Percentiles rank a stretch among this genome's conserved stretches.
Conservation (phyloP, 2,888 invertebrate genomes). For the Euphydryas editha region DNA sequence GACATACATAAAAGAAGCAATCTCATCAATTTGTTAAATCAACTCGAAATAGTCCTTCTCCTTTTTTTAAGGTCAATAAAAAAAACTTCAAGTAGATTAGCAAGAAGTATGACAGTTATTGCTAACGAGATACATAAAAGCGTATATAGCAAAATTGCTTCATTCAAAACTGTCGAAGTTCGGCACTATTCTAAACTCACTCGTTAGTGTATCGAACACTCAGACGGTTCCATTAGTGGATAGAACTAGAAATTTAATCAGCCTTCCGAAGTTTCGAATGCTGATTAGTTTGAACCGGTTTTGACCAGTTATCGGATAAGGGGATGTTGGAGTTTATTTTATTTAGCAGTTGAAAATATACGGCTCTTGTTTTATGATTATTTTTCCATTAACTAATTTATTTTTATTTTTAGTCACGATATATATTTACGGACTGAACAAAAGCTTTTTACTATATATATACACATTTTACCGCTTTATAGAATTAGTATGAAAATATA, state of each 20-base stretch:
- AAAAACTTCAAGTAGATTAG: no score
- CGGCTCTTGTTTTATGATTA: no score
- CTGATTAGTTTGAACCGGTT: constrained; percentile 16
- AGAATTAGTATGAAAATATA: no score
- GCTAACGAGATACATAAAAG: constrained; percentile 1
- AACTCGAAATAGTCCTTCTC: no score
- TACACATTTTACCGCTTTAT: no score
- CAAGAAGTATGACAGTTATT: constrained; percentile 3
- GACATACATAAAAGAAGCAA: no score
- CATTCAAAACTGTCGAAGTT: constrained; percentile 31
- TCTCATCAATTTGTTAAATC: no score
- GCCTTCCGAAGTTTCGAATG: constrained; percentile 16
- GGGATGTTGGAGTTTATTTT: background rate
- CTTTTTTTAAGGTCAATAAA: no score
- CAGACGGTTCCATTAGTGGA: constrained; percentile 28
- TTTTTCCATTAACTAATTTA: no score
- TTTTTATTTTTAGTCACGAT: no score
- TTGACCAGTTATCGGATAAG: constrained; percentile 9
- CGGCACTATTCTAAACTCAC: constrained; percentile 27
- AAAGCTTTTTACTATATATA: no score
- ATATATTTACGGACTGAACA: no score
- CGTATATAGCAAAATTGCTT: constrained; percentile 27
- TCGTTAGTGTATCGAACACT: constrained; percentile 33
- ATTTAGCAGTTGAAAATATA: background rate
- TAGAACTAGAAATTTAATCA: constrained; percentile 34